Evolutionary conservation across 2,797 vertebrate species (phyloP).

Genomic region (Crossoptilon crossoptilon): DNA sequence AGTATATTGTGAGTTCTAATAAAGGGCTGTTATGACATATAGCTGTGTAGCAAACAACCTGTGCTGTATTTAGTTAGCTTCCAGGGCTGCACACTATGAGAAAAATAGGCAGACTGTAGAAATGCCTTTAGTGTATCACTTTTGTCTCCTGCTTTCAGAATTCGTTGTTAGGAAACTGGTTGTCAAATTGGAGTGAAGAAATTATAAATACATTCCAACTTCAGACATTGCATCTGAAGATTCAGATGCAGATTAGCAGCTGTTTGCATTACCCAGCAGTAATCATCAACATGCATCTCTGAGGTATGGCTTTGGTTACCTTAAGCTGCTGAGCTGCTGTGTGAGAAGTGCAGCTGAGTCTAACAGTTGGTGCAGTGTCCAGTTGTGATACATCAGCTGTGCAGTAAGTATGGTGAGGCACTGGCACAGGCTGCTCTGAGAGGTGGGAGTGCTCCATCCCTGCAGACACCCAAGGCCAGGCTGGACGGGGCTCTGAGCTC

Average conservation of each 20-base stretch:
- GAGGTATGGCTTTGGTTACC: not conserved
- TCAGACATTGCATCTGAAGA: not conserved
- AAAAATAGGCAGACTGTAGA: not conserved
- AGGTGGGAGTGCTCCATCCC: too few relatives aligned
- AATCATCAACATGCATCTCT: not conserved
- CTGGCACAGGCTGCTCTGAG: too few relatives aligned
- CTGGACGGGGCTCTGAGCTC: too few relatives aligned
- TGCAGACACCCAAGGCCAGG: too few relatives aligned
- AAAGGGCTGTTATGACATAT: not conserved
- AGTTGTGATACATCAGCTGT: rapidly evolving
- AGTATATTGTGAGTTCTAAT: not conserved
- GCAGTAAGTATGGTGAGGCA: not conserved
- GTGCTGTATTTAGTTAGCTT: not conserved
- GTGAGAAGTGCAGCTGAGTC: not conserved
- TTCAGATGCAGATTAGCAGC: not conserved
- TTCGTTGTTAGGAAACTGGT: rapidly evolving
- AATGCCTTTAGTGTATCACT: rapidly evolving
- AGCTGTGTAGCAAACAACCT: not conserved
- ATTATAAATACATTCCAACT: not conserved
- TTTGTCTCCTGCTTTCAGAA: not conserved
- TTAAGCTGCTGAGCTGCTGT: not conserved
- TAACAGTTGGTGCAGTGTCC: not conserved
- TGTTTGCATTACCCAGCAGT: not conserved
- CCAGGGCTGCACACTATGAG: not conserved
- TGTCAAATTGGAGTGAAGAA: not conserved